Base-by-base conservation (phyloP, 2,113 vertebrate genomes). In the Choloepus hoffmanni region DNA sequence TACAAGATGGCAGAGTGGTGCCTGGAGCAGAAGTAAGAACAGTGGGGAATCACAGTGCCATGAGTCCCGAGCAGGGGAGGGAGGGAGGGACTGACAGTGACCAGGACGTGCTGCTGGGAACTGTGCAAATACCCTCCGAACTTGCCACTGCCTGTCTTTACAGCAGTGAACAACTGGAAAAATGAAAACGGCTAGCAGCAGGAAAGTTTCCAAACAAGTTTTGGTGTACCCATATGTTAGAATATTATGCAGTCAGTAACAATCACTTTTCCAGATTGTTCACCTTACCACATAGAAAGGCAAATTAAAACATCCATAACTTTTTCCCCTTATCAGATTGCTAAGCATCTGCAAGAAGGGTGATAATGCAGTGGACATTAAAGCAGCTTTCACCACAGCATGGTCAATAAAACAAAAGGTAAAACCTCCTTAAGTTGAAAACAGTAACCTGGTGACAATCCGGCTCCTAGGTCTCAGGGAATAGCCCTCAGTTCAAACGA, bases 1-100 rank as follows among this genome's bases (percentile, higher is more conserved):
- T 50, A 7, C 30, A 1, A 48, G 12, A 30, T 7, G 50, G 60
- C 43, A 76, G 43, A 26, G 15, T 81, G 48, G 24, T 23, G n/a
- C 30, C 13, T 43, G 18, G 18, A 81, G 16, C 2, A 10, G 11
- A 88, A 76, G 33, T 2, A 4, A 43, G 43, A 62, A 76, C 1
- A 11, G 67, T 4, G n/a, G 70, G 12, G 14, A 24, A 14, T 8
- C 53, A 19, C 11, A 16, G 4, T 6, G 11, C 4, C 3, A 1
- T 19, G 26, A 1, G 12, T 18, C 30, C 45, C 24, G 9, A n/a
- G 1, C 3, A 13, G 21, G 72, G 48, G 14, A 16, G 33, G 55
- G 67, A 79, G 33, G 55, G 24, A 0, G 0, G 11, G 50, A 13
- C 1, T 0, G 0, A 1, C 0, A 0, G 36, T 28, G 45, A 19